Evolutionary conservation across 2,113 vertebrate genomes (phyloP), one percentile per base, ranked within the genome.

Genomic region (Etheostoma spectabile): DNA sequence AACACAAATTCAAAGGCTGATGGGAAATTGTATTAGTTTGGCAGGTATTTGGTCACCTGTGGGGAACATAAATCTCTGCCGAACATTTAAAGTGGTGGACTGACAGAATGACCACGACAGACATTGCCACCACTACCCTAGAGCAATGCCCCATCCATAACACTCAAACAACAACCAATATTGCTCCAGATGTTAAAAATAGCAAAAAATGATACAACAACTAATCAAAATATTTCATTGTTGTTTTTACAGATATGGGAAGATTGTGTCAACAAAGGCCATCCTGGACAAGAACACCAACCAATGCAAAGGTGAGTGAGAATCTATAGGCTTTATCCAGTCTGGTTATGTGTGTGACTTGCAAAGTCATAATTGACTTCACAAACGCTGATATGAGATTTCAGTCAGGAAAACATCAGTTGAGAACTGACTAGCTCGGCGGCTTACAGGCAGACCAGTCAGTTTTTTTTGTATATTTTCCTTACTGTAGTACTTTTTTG

Each of bases 251-350:
- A 99, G 98, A 88, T 99, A 98, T 93, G 98, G 98, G 81, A 99
- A 99, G 96, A 99, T 99, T 92, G 97, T 99, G 87, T 99, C 98
- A 86, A 99, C 98, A 83, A 99, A 99, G 96, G 98, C 98, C 94
- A 99, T 99, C 93, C 96, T 99, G 89, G 98, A 99, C 96, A 99
- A 99, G 95, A 99, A 99, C 94, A 99, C 98, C 59, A 99, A 99
- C 95, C 98, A 99, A 79, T 99, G 98, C 93, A 99, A 99, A 99
- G 98, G 98, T 99, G 96, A 93, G 94, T 85, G 56, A 83, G 24
- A 66, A 75, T 66, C 35, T 21, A 2, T 1, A 51, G 52, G 63
- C 71, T 82, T 51, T 3, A 52, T 77, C 21, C 21, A 19, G 8
- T 74, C 12, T 48, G 30, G 3, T 73, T 63, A 35, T 48, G 13